Evolutionary conservation across 1,140 invertebrate species (phyloP).

Genomic region (Anagrus nilaparvatae): DNA sequence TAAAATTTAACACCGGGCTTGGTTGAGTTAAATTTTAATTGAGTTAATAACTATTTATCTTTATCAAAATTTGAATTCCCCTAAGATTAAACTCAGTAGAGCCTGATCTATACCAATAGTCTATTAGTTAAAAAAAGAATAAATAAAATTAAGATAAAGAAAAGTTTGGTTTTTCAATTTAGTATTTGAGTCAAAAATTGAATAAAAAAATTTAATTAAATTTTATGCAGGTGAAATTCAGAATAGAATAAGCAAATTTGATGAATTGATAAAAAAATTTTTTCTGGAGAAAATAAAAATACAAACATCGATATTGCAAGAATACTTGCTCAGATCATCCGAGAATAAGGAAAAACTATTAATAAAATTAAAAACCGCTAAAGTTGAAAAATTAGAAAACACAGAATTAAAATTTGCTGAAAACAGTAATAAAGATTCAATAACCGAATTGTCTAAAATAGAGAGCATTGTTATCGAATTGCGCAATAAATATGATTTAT

Average conservation of each 20-base stretch:
- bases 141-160: too few species aligned
- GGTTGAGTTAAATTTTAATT: too few species aligned
- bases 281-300: slow-evolving; percentile 46
- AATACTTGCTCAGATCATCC: slow-evolving; percentile 30
- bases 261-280: slow-evolving; percentile 45
- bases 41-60: too few species aligned
- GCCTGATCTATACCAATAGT: too few species aligned
- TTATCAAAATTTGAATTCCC: too few species aligned
- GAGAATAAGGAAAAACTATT: slow-evolving; percentile 5
- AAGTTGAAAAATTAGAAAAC: slow-evolving; percentile 15
- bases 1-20: too few species aligned
- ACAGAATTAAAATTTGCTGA: slow-evolving; percentile 7
- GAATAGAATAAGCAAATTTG: slow-evolving; percentile 46
- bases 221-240: slow-evolving; percentile 34
- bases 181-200: too few species aligned
- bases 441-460: slow-evolving; percentile 8
- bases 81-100: too few species aligned
- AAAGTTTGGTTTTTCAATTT: too few species aligned
- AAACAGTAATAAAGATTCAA: slow-evolving; percentile 11
- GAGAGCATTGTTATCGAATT: slow-evolving; percentile 20
- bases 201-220: too few species aligned
- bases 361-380: slow-evolving; percentile 1
- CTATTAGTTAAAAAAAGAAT: too few species aligned
- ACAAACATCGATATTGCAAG: slow-evolving; percentile 49
- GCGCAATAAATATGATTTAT: slow-evolving; percentile 23